phyloP scores from a whole-genome alignment of 1,140 invertebrate species.

The Drosophila simulans region DNA sequence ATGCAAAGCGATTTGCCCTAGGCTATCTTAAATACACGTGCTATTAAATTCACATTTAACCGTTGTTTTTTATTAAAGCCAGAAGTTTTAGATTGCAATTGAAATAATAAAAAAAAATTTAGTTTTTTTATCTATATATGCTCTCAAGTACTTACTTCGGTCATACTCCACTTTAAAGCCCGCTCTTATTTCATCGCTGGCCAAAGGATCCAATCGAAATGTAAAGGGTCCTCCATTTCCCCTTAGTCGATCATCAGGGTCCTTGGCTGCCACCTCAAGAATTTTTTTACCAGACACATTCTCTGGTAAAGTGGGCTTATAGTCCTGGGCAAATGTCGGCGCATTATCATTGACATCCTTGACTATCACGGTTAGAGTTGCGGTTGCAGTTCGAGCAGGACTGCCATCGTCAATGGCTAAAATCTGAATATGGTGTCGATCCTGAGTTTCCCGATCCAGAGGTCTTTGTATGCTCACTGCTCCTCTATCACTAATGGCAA shows the following conservation, averaged over 20 bases:
- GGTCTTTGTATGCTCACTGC: constrained; percentile 87
- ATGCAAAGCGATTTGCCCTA: constrained; percentile 34
- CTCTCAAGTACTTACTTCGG: constrained; percentile 84
- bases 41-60: constrained; percentile 5
- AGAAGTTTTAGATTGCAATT: neutral
- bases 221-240: constrained; percentile 88
- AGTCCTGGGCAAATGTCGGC: constrained; percentile 86
- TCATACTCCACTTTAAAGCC: constrained; percentile 88
- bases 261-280: constrained; percentile 88
- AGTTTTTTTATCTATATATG: too few species aligned
- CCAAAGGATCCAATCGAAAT: constrained; percentile 87
- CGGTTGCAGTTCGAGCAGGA: constrained; percentile 88
- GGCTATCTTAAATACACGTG: neutral
- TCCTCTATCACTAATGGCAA: constrained; percentile 87
- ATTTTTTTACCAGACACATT: constrained; percentile 87
- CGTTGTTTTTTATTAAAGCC: constrained; percentile 3
- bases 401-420: constrained; percentile 88
- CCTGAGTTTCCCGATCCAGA: constrained; percentile 86
- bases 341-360: constrained; percentile 89
- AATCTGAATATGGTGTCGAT: constrained; percentile 87
- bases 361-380: constrained; percentile 88
- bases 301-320: constrained; percentile 88
- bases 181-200: constrained; percentile 86
- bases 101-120: neutral
- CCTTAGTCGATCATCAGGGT: constrained; percentile 87